These are phyloP conservation scores for Thereuonema tuberculata DNA, from an alignment of 1,140 invertebrate species.

Conservation along the genomic window DNA sequence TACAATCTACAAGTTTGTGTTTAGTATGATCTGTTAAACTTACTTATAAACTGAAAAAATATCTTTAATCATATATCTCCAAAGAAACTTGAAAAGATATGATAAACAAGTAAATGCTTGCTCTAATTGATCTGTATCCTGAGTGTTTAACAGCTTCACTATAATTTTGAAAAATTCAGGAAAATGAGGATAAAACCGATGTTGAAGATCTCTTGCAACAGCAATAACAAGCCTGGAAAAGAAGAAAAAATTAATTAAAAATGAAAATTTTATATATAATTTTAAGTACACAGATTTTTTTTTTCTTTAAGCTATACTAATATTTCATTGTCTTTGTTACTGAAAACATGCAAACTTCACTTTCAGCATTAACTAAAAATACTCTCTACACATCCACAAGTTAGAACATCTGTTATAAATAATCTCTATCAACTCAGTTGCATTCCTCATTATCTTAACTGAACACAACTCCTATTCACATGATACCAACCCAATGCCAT, in stretches of 20 bases:
- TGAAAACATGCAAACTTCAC: too few species aligned
- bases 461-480: too few species aligned
- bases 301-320: not conserved
- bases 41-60: too few species aligned
- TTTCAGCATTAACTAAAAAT: too few species aligned
- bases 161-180: conserved; percentile 47
- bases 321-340: too few species aligned
- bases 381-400: too few species aligned
- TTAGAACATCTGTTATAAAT: too few species aligned
- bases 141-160: conserved; percentile 54
- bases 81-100: conserved; percentile 76
- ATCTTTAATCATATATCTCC: conserved; percentile 62
- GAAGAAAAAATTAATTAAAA: conserved; percentile 15
- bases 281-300: not conserved
- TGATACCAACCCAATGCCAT: too few species aligned
- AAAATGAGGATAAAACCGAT: conserved; percentile 75
- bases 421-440: too few species aligned
- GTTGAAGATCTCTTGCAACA: conserved; percentile 64
- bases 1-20: not conserved
- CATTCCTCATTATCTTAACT: too few species aligned
- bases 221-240: conserved; percentile 61
- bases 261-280: too few species aligned
- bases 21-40: not conserved
- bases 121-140: conserved; percentile 67
- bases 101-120: conserved; percentile 67